Base-by-base conservation (phyloP, 92 coral and sea anemone species). In the Metridium senile region DNA sequence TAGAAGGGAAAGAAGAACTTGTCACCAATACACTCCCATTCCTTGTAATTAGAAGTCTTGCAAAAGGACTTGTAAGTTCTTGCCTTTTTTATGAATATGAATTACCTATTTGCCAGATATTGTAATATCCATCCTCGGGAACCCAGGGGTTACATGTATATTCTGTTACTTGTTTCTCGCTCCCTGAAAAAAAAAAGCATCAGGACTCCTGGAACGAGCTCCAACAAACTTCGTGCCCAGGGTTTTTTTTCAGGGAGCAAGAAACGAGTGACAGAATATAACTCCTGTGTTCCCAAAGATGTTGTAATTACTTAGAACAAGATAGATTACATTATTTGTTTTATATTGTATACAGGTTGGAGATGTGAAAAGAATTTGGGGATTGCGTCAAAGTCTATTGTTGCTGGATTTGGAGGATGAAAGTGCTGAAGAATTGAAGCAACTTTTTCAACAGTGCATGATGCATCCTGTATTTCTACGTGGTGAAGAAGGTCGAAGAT, bases 1-100 rank as follows among this genome's bases (percentile, higher is more conserved):
- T 95, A 39, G 98, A 92, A 51, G 98, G 98, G 29, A 92, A 89
- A 76, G 98, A 95, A 23, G 93, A 95, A 59, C 93, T 95, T 58
- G 89, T 95, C 64, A 95, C 98, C 0, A 82, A 90, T 16, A 85
- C 97, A 39, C 43, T 95, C 53, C 98, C 97, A 4, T 95, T 86
- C 66, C 79, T 92, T 34, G 70, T 95, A 13, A 87, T 82, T 27
- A 79, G 89, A 70, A 83, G 93, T 71, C 90, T 95, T 21, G 81
- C 86, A 64, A 81, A 83, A 47, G 92, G 94, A 70, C 66, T 71
- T 39, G 98, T 95, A 80, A 91, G 93, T 69, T 6, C 19, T 22
- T 22, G 33, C 11, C 22, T 26, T 59, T 21, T 3, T 54, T 13
- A 45, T 7, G 51, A 45, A 65, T 11, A 7, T 45, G 51, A 45